These are phyloP conservation scores for Capitulum mitella DNA, from an alignment of 2,888 invertebrate species.

Conservation along the genomic window DNA sequence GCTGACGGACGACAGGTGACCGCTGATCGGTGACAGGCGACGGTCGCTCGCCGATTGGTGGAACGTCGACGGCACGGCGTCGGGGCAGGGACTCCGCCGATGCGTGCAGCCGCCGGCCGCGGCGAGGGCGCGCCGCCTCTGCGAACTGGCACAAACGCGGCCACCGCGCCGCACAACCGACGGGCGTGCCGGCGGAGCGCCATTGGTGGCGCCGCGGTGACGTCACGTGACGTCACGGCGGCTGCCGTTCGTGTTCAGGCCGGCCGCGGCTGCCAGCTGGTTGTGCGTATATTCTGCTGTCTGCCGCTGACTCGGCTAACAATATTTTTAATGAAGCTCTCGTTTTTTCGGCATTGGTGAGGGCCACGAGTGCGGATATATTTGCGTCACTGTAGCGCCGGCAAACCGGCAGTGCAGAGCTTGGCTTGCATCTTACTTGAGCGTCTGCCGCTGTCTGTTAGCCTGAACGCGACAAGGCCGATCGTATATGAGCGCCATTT, in stretches of 20 bases:
- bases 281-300: not conserved
- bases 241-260: no score
- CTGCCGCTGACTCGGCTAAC: conserved; percentile 16
- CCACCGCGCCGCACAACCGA: not conserved
- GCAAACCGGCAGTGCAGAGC: not conserved
- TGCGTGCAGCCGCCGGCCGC: no score
- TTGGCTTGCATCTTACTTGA: not conserved
- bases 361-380: not conserved
- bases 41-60: no score
- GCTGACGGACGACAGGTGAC: no score
- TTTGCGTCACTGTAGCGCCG: not conserved
- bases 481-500: not conserved
- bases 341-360: not conserved
- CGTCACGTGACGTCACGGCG: no score
- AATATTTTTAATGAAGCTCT: not conserved
- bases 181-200: no score
- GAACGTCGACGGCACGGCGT: no score
- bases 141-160: not conserved
- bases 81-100: no score
- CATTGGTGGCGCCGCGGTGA: no score
- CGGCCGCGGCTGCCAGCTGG: no score
- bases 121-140: not conserved
- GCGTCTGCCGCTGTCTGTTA: not conserved
- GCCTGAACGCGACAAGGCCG: not conserved
- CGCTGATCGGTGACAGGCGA: no score